Evolutionary conservation across 2,888 invertebrate species (phyloP).

Genomic region (Embidobia sp.): DNA sequence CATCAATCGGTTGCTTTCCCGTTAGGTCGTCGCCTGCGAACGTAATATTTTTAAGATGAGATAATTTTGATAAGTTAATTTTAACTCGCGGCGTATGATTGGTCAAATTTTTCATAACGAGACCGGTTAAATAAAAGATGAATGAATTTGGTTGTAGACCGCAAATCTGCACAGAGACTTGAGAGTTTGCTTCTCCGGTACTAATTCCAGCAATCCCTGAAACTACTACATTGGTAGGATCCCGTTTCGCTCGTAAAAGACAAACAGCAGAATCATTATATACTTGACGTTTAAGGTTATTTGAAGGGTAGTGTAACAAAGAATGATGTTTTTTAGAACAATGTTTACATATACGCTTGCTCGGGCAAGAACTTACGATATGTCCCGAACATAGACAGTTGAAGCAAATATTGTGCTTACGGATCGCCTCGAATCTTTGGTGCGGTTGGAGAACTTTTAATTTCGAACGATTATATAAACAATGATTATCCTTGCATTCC

Average conservation of each 20-base stretch:
- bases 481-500: not conserved
- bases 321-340: conserved; percentile 7
- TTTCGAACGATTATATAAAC: not conserved
- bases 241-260: not conserved
- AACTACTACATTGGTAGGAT: conserved; percentile 1
- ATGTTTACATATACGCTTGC: not conserved
- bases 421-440: not conserved
- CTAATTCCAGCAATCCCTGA: not conserved
- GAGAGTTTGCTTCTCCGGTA: not conserved
- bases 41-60: conserved; percentile 1
- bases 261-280: no score
- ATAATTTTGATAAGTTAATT: not conserved
- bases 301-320: not conserved
- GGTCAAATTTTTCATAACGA: not conserved
- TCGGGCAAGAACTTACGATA: not conserved
- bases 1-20: not conserved
- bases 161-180: not conserved
- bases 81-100: not conserved
- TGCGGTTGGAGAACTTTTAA: not conserved
- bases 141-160: not conserved
- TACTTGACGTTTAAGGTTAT: no score
- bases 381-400: conserved; percentile 8
- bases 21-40: conserved; percentile 5
- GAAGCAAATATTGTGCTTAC: conserved; percentile 15
- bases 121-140: not conserved